Evolutionary conservation across 2,797 vertebrate species (phyloP), one percentile per base, ranked within the genome.

Genomic region (Paedocypris micromegethes): DNA sequence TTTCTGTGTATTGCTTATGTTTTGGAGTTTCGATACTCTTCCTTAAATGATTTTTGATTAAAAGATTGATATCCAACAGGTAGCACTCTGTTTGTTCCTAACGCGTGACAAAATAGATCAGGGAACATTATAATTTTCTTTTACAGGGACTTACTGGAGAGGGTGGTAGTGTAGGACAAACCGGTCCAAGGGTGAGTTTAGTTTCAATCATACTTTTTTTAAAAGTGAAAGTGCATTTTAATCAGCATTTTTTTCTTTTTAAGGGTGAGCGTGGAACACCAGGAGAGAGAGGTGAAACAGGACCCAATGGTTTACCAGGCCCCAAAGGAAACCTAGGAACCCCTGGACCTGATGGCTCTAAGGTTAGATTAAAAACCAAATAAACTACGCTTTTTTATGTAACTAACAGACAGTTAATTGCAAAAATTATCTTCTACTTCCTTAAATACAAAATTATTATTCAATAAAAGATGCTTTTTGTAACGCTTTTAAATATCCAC

Each of bases 201-300:
- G 23, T 9, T 45, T 5, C 57, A 9, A 39, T 41, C 53, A 5
- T 37, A 5, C 41, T 39, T 43, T 44, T 39, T 45, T 9, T 49
- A 42, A 45, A 2, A 53, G 7, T 50, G 37, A 39, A 7, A 6
- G 6, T 55, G n/a, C n/a, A 9, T 49, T 55, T 54, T 39, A 48
- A 3, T 9, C 43, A 23, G 5, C 5, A 46, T 37, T 61, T 40
- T 8, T 5, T 23, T 49, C 41, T 23, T 47, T 23, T 43, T 3
- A 72, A 98, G 97, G 97, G 97, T 81, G 97, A 98, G 77, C 87
- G 97, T 83, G 97, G 96, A 23, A 90, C 93, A 73, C 96, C 96
- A 23, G 97, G 97, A 52, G 97, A 94, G 79, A 91, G 97, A 84
- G 97, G 97, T 73, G 92, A 92, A 50, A 84, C 88, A 2, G 97